Conservation (phyloP, 1,140 invertebrate species). For the Atta cephalotes region DNA sequence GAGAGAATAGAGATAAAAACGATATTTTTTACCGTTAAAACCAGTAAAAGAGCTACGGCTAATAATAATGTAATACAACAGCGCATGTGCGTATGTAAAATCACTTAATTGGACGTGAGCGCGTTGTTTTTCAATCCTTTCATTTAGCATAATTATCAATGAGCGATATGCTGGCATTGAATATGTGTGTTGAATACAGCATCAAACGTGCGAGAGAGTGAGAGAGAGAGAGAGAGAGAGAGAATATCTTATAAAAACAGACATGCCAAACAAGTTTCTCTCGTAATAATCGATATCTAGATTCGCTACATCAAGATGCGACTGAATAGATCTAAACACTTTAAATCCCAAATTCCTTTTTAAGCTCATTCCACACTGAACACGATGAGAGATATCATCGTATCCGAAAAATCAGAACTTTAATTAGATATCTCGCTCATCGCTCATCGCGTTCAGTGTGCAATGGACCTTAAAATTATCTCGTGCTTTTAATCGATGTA, state of each 20-base stretch:
- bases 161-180: neutral
- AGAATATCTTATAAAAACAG: neutral
- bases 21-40: constrained; percentile 7
- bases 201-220: too few species aligned
- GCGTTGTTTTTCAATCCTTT: neutral
- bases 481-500: neutral
- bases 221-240: constrained; percentile 2
- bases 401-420: too few species aligned
- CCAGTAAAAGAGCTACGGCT: neutral
- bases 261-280: constrained; percentile 31
- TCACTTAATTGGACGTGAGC: neutral
- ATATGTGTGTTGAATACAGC: neutral
- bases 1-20: neutral
- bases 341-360: neutral
- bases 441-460: too few species aligned
- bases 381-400: too few species aligned
- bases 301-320: neutral
- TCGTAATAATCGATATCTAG: constrained; percentile 5
- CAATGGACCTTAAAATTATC: neutral
- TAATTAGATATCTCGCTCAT: too few species aligned
- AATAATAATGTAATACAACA: neutral
- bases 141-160: constrained; percentile 39
- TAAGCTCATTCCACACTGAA: too few species aligned
- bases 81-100: neutral
- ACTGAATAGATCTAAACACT: neutral